phyloP scores from a whole-genome alignment of 1,140 invertebrate species.

The Panagrolaimus sp. region DNA sequence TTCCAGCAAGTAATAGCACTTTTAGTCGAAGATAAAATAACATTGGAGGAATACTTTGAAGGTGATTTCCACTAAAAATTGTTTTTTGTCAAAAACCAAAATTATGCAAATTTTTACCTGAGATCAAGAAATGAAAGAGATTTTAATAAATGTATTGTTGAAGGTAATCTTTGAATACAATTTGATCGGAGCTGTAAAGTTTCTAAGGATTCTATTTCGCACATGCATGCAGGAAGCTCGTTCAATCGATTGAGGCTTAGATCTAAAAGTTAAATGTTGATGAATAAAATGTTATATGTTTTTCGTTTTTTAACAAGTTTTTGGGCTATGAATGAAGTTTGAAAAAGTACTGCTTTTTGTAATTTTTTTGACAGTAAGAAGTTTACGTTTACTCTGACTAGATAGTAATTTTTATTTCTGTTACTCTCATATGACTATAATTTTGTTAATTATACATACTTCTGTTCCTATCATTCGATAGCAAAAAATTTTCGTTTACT shows the following conservation, averaged over 20 bases:
- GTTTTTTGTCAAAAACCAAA: neutral
- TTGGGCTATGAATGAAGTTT: neutral
- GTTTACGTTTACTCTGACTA: neutral
- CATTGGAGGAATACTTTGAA: neutral
- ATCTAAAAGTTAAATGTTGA: neutral
- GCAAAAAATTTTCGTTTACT: no score
- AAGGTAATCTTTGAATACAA: constrained; percentile 7
- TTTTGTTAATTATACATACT: no score
- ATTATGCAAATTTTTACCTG: neutral
- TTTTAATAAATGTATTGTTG: constrained; percentile 15
- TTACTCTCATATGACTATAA: no score
- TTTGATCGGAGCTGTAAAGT: neutral
- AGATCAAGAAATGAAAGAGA: neutral
- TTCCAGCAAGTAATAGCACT: neutral
- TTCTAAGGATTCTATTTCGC: neutral
- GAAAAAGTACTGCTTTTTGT: neutral
- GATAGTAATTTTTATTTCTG: neutral
- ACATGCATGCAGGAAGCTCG: constrained; percentile 5
- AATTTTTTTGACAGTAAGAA: neutral
- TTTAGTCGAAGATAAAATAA: constrained; percentile 5
- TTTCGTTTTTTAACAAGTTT: neutral
- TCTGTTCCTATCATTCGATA: no score
- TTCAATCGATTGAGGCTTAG: constrained; percentile 5
- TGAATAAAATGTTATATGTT: neutral
- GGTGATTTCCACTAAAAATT: neutral